A percentile compares a stretch with the other conserved stretches of the same genome.
phyloP scores from a whole-genome alignment of 1,140 invertebrate genomes.

The Papilio polytes region DNA sequence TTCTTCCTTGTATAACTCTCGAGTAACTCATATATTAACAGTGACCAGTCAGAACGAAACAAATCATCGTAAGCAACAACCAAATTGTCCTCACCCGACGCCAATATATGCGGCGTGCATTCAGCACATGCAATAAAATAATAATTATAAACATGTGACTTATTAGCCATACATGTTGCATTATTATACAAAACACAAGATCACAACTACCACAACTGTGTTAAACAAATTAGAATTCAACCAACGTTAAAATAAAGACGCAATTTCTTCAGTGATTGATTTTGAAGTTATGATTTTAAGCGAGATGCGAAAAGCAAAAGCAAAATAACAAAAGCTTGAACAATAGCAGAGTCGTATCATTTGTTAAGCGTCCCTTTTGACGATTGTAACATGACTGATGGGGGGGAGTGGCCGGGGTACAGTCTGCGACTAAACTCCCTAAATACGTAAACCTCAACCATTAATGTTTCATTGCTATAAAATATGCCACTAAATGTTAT shows the following conservation, averaged over 20 bases:
- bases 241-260: constrained; percentile 5
- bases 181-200: not conserved
- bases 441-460: constrained; percentile 46
- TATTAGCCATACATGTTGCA: constrained; percentile 72
- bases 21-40: no score
- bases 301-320: constrained; percentile 47
- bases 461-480: constrained; percentile 35
- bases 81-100: constrained; percentile 14
- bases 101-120: constrained; percentile 63
- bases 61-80: constrained; percentile 59
- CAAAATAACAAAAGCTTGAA: constrained; percentile 76
- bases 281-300: constrained; percentile 44
- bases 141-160: constrained; percentile 81
- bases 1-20: not conserved
- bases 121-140: constrained; percentile 75
- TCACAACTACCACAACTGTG: constrained; percentile 18
- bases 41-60: constrained; percentile 51
- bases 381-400: constrained; percentile 80
- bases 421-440: constrained; percentile 40
- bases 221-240: constrained; percentile 39
- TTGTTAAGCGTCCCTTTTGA: constrained; percentile 81
- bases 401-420: constrained; percentile 51
- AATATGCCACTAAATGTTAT: constrained; percentile 4
- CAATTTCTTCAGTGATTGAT: constrained; percentile 26
- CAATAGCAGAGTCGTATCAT: constrained; percentile 79